Conservation (phyloP, 2,888 invertebrate species). For the Dolichopus griseipennis region DNA sequence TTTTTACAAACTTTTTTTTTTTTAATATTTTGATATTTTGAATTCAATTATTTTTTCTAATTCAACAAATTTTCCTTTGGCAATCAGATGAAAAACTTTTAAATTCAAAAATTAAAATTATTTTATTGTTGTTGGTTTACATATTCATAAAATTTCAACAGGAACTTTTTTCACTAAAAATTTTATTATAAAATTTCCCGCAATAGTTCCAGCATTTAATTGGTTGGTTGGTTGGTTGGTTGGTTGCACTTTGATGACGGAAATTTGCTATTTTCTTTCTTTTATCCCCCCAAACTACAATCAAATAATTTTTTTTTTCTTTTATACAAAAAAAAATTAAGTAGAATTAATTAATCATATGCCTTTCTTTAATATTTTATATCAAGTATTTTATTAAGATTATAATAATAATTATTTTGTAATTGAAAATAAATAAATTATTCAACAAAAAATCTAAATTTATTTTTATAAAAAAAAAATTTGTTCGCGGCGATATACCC, state of each 20-base stretch:
- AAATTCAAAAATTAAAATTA: background rate
- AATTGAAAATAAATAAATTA: background rate
- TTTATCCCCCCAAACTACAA: background rate
- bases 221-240: too few species aligned
- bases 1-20: background rate
- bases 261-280: background rate
- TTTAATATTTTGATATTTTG: background rate
- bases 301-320: background rate
- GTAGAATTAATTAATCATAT: too few species aligned
- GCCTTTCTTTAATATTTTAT: too few species aligned
- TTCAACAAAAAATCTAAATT: background rate
- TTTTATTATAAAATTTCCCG: background rate
- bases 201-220: background rate
- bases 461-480: background rate
- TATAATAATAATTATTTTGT: background rate
- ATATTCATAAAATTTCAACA: background rate
- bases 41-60: background rate
- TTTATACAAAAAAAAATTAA: too few species aligned
- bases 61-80: background rate
- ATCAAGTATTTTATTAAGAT: too few species aligned
- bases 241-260: slow-evolving; percentile 6
- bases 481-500: background rate
- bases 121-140: background rate
- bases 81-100: background rate
- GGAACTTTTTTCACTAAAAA: background rate